Base-by-base conservation (phyloP, 2,113 vertebrate genomes). In the Porphyrio hochstetteri region DNA sequence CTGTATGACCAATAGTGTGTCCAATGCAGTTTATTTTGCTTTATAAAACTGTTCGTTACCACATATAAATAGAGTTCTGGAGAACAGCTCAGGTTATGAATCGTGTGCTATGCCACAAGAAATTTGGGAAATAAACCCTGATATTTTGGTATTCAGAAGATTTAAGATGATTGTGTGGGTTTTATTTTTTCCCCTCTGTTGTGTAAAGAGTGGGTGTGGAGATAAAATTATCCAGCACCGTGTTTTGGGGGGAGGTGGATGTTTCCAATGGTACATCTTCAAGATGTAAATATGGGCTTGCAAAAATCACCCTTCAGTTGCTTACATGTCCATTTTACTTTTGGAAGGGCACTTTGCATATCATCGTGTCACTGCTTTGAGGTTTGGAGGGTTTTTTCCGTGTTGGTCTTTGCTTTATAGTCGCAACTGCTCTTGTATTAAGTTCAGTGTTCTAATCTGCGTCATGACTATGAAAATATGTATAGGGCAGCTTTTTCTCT, bases 181-280 rank as follows among this genome's bases (percentile, higher is more conserved):
- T 46, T 67, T 15, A 35, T 21, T 38, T 77, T 24, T 69, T 70
- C 84, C 64, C 50, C 4, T 50, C 15, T 29, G 6, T 33, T 46
- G 8, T 25, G 7, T 77, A 10, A 69, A 60, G 35, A 65, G 35
- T 14, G 9, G 2, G 7, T 71, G 9, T 61, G 44, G 28, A 75
- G 19, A 53, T n/a, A 53, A 57, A 71, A 53, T 35, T 18, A 27
- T 12, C 3, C 42, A 27, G 38, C 4, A 18, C 3, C 0, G 4
- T n/a, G 8, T 48, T 25, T 46, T 50, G 24, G 4, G 2, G 9
- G 5, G 3, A 35, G 0, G 13, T 52, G 50, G 4, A 16, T 21
- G 2, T 71, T 19, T 44, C 74, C 11, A 67, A 1, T 10, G 29
- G 17, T 48, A 35, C 21, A 35, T 35, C 68, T 31, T 74, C 17